Evolutionary conservation across 2,797 vertebrate genomes (phyloP).

Genomic region (Cephalopachus bancanus): DNA sequence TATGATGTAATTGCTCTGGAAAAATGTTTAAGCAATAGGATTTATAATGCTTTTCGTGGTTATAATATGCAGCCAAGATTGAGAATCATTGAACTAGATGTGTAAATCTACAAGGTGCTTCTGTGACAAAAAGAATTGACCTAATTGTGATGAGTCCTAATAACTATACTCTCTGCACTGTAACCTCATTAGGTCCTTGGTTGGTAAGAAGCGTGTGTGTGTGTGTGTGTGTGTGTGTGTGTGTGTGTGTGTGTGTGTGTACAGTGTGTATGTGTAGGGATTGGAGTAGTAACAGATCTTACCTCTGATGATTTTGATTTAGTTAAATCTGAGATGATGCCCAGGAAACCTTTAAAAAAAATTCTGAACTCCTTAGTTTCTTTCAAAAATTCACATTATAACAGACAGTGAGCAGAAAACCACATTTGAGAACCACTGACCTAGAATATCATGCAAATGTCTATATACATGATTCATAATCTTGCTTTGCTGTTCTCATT

Average conservation of each 20-base stretch:
- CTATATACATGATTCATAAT: neutral
- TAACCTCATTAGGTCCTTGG: neutral
- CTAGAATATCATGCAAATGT: neutral
- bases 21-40: neutral
- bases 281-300: neutral
- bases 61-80: neutral
- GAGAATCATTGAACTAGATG: neutral
- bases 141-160: neutral
- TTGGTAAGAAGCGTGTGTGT: neutral
- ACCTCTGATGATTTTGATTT: neutral
- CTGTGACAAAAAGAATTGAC: neutral
- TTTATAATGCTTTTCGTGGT: constrained; percentile 46
- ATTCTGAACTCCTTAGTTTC: neutral
- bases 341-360: neutral
- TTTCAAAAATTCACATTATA: neutral
- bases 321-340: neutral
- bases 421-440: neutral
- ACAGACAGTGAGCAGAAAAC: neutral
- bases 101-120: neutral
- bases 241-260: neutral
- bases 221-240: neutral
- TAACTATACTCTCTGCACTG: neutral
- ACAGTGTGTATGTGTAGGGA: too few species aligned
- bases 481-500: neutral
- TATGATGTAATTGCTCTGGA: constrained; percentile 52